Percentiles rank a stretch among this genome's conserved stretches.
phyloP scores from a whole-genome alignment of 1,140 invertebrate genomes.

The Cotesia vestalis region DNA sequence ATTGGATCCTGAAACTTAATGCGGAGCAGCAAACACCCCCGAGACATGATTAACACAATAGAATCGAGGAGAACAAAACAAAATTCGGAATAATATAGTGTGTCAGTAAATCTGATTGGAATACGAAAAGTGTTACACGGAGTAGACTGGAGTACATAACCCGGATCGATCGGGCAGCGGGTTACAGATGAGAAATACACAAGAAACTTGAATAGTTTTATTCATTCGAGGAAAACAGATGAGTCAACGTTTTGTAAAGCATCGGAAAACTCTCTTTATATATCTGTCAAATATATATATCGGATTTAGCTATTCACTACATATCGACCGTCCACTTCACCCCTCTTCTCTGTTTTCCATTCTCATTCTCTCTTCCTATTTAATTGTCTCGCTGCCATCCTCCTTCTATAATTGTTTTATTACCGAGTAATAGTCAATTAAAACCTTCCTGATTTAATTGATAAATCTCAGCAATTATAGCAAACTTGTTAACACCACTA shows the following conservation, averaged over 20 bases:
- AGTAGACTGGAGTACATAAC: neutral
- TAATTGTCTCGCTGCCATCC: neutral
- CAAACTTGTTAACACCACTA: no score
- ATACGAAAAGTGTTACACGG: conserved; percentile 1
- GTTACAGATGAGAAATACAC: conserved; percentile 6
- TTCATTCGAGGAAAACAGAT: conserved; percentile 30
- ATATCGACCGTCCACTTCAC: conserved; percentile 16
- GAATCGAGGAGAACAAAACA: no score
- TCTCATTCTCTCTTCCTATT: conserved; percentile 10
- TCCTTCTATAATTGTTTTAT: no score
- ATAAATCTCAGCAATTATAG: no score
- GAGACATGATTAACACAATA: no score
- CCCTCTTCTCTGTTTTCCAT: neutral
- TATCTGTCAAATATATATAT: conserved; percentile 20
- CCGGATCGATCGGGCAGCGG: conserved; percentile 15
- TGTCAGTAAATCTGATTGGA: no score
- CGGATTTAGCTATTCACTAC: conserved; percentile 20
- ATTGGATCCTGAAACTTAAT: no score
- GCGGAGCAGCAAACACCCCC: no score
- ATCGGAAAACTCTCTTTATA: conserved; percentile 1
- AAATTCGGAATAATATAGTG: no score
- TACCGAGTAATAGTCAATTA: no score
- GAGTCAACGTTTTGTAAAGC: conserved; percentile 25
- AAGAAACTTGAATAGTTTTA: conserved; percentile 8
- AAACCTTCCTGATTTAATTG: no score